Evolutionary conservation across 2,888 invertebrate species (phyloP).

Genomic region (Melikaiella ostensackeni): DNA sequence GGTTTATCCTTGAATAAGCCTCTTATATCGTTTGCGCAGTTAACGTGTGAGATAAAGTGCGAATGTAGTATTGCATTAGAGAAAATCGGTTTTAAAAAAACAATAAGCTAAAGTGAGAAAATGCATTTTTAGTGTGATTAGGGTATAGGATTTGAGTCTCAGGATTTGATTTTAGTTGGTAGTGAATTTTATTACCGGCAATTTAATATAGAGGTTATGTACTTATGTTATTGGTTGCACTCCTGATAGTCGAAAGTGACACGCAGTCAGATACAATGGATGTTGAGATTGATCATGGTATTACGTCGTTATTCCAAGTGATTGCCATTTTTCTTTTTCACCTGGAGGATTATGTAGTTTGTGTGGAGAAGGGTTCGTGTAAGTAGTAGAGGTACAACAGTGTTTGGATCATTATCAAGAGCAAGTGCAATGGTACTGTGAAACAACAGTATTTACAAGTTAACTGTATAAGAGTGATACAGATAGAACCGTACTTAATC

Average conservation of each 20-base stretch:
- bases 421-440: not conserved
- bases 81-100: not conserved
- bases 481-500: not conserved
- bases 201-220: not conserved
- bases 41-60: constrained; percentile 1
- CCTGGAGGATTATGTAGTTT: not conserved
- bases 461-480: not conserved
- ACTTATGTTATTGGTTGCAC: not conserved
- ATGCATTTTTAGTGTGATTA: constrained; percentile 6
- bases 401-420: not conserved
- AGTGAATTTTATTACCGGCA: not conserved
- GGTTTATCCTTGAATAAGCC: constrained; percentile 19
- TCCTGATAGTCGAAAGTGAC: not conserved
- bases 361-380: not conserved
- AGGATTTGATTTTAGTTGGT: not conserved
- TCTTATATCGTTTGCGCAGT: constrained; percentile 13
- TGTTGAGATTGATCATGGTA: not conserved
- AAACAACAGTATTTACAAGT: not conserved
- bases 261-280: not conserved
- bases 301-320: not conserved
- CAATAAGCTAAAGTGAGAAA: not conserved
- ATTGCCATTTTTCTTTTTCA: not conserved
- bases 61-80: not conserved
- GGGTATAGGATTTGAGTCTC: not conserved
- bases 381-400: not conserved